Evolutionary conservation across 2,888 invertebrate genomes (phyloP), one percentile per base, ranked within the genome.

Genomic region (Xestoiulus laeticollis): DNA sequence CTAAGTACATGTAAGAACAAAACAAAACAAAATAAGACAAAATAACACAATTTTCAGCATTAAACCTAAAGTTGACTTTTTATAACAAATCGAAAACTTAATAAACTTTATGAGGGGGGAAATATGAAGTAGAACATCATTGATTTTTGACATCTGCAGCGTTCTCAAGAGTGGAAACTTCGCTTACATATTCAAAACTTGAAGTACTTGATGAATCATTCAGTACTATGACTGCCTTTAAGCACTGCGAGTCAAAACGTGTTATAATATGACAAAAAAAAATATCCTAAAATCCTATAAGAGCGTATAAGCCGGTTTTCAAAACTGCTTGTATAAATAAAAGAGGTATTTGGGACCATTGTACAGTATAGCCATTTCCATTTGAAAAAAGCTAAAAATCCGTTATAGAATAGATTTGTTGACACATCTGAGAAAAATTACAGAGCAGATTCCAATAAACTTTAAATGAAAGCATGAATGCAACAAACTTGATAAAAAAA

Each of bases 241-340:
- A 68, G 59, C 59, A 68, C 22, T n/a, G 53, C 38, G 8, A 38
- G 2, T 38, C 38, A 68, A 68, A 68, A 68, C 19, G 19, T 68
- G 22, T 22, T 22, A 68, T 68, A 68, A 68, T 68, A 68, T 19
- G 22, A 68, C n/a, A n/a, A n/a, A 1, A 22, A 68, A 68, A 38
- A 38, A 22, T 59, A 38, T 59, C 22, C 22, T 22, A 59, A 68
- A 68, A 4, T 78, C 30, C 78, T 78, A 30, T 14, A 78, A 78
- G 30, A 30, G 22, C 26, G 68, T 68, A 68, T 68, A 68, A 68
- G 68, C 6, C 30, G 30, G 30, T 78, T 26, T 78, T 78, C 78
- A 78, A 78, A 78, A 78, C 78, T 78, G 78, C 30, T 26, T 78
- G 26, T 30, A 78, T 78, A 78, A 78, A 78, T 78, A 78, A 8